These are phyloP conservation scores for Desmodus rotundus DNA, from an alignment of 2,113 vertebrate species.

Conservation along the genomic window DNA sequence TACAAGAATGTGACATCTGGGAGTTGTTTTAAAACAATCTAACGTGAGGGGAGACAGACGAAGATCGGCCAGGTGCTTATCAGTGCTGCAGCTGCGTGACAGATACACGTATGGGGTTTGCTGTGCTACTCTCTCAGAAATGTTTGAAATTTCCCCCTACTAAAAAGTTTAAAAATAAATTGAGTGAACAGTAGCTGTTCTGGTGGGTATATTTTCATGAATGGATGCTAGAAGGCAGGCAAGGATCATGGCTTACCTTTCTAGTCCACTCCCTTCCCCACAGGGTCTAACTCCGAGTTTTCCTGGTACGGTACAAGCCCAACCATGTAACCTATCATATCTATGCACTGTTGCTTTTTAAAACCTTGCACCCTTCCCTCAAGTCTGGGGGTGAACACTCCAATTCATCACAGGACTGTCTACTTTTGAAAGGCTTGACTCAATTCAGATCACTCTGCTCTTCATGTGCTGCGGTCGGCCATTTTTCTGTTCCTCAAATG, in stretches of 20 bases:
- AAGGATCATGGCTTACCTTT: background rate
- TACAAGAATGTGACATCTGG: background rate
- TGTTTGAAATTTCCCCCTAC: background rate
- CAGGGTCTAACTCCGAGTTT: background rate
- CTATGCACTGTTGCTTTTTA: background rate
- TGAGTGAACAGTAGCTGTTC: background rate
- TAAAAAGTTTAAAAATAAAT: slow-evolving; percentile 5
- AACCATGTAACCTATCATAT: background rate
- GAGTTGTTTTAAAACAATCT: background rate
- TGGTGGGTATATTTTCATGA: background rate
- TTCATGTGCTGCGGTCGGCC: background rate
- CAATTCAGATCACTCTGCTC: background rate
- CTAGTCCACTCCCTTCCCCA: background rate
- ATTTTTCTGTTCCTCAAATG: slow-evolving; percentile 19
- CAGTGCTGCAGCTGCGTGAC: background rate
- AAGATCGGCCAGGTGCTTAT: background rate
- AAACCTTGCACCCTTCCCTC: background rate
- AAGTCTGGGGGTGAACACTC: background rate
- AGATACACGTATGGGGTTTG: background rate
- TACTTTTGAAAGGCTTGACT: background rate
- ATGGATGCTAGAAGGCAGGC: background rate
- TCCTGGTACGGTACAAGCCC: background rate
- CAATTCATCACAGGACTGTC: background rate
- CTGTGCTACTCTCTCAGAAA: slow-evolving; percentile 3
- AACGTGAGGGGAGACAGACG: background rate